Evolutionary conservation across 2,113 vertebrate genomes (phyloP).

Genomic region (Oreochromis aureus): DNA sequence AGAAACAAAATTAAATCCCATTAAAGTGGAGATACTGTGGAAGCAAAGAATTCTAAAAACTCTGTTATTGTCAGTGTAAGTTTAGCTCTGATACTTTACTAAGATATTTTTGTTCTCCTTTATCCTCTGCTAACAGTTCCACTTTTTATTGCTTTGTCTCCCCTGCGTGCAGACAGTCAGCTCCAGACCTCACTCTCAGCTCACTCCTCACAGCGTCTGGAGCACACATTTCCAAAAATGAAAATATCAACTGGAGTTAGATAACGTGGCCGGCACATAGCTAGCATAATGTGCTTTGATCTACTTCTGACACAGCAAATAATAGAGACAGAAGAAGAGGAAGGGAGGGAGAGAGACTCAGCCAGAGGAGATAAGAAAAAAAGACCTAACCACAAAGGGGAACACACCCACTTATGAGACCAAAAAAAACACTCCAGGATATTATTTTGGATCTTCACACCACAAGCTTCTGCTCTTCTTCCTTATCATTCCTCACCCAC

Average conservation of each 20-base stretch:
- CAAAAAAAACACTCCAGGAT: not conserved
- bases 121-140: not conserved
- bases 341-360: not conserved
- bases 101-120: not conserved
- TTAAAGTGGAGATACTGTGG: not conserved
- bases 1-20: not conserved
- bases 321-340: not conserved
- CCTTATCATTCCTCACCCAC: not conserved
- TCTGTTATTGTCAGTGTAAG: not conserved
- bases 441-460: not conserved
- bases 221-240: not conserved
- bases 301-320: slow-evolving; percentile 21
- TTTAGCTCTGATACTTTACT: not conserved
- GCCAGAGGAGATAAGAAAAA: not conserved
- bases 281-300: slow-evolving; percentile 12
- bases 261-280: not conserved
- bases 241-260: not conserved
- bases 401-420: slow-evolving; percentile 14
- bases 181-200: not conserved
- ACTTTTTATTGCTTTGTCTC: not conserved
- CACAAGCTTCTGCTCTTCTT: not conserved
- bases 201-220: not conserved
- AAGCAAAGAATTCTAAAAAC: not conserved
- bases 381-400: not conserved
- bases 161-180: not conserved